Evolutionary conservation across 2,113 vertebrate species (phyloP).

Genomic region (Tapirus terrestris): DNA sequence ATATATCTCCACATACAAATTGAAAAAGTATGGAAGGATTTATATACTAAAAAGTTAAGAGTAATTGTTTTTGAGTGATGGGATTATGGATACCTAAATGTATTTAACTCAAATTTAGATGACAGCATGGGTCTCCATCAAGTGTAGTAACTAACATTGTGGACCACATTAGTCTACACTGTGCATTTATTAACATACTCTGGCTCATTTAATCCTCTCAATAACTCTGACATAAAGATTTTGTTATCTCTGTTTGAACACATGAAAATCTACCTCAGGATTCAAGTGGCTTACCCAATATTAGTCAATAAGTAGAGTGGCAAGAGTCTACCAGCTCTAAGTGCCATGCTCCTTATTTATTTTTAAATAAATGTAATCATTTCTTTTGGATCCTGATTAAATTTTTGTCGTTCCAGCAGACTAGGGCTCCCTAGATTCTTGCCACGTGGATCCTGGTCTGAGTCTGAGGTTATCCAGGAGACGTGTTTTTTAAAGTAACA

Average conservation of each 20-base stretch:
- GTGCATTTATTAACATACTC: not conserved
- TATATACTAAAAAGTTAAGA: conserved; percentile 12
- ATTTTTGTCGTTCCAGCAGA: not conserved
- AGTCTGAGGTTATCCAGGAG: not conserved
- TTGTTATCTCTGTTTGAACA: conserved; percentile 10
- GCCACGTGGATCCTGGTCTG: not conserved
- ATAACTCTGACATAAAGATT: conserved; percentile 6
- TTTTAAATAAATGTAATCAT: not conserved
- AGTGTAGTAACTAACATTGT: not conserved
- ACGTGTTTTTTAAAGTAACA: not conserved
- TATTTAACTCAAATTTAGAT: not conserved
- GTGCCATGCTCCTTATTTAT: not conserved
- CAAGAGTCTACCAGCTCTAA: not conserved
- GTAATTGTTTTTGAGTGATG: not conserved
- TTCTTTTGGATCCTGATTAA: not conserved
- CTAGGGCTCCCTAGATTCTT: not conserved
- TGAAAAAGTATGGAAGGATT: not conserved
- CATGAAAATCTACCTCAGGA: not conserved
- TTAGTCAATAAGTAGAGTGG: not conserved
- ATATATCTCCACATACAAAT: not conserved
- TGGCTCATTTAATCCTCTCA: not conserved
- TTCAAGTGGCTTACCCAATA: not conserved
- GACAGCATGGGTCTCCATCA: not conserved
- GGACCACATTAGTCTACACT: not conserved
- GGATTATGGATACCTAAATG: not conserved